phyloP scores from a whole-genome alignment of 1,140 invertebrate species.

The Lamellibrachia luymesi region DNA sequence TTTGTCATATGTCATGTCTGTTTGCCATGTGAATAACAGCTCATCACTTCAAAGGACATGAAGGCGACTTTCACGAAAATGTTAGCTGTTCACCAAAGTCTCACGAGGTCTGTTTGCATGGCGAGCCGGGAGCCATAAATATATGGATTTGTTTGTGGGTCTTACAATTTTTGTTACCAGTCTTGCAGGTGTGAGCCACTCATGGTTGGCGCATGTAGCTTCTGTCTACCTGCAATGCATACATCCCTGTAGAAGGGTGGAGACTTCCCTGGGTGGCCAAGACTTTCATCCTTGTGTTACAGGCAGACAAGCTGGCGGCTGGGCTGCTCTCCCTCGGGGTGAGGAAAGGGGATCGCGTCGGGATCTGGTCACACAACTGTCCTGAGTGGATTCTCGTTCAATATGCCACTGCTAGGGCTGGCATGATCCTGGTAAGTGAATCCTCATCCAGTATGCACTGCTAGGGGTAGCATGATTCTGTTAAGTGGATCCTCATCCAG shows the following conservation, averaged over 20 bases:
- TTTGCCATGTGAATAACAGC: too few species aligned
- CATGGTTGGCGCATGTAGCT: too few species aligned
- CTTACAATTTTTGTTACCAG: too few species aligned
- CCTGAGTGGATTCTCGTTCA: constrained; percentile 78
- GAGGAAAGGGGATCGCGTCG: constrained; percentile 77
- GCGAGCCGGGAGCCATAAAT: too few species aligned
- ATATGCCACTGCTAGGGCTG: constrained; percentile 76
- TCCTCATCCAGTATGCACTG: constrained; percentile 60
- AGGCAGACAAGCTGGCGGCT: constrained; percentile 78
- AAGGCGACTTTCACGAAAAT: too few species aligned
- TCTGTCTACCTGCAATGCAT: not conserved
- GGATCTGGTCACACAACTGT: constrained; percentile 85
- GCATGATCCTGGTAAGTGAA: constrained; percentile 72
- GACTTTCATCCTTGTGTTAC: constrained; percentile 22
- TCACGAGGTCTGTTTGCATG: too few species aligned
- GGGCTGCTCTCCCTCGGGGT: constrained; percentile 77
- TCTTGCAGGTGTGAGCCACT: too few species aligned
- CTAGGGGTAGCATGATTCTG: constrained; percentile 70
- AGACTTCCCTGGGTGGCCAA: not conserved
- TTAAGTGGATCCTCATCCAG: not conserved
- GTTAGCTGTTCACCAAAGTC: too few species aligned
- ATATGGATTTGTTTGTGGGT: too few species aligned
- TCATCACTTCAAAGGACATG: too few species aligned
- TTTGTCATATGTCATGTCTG: too few species aligned
- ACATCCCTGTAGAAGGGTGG: not conserved